phyloP scores from a whole-genome alignment of 2,113 vertebrate genomes.

The Pachypanchax playfairii region DNA sequence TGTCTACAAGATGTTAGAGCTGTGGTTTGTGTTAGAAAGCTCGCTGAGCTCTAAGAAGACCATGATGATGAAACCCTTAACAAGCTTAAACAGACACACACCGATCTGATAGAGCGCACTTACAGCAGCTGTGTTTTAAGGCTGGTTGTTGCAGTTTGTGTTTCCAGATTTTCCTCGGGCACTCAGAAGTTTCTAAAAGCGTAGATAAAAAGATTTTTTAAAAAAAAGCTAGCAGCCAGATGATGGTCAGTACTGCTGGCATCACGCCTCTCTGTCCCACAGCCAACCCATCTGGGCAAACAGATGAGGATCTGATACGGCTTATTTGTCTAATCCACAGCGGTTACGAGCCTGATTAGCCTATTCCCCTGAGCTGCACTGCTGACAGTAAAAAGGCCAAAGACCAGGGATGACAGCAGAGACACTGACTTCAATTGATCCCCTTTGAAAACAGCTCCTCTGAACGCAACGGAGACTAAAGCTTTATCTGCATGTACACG shows the following conservation, averaged over 20 bases:
- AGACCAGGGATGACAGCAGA: constrained; percentile 24
- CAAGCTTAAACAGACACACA: constrained; percentile 18
- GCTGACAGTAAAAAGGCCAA: constrained; percentile 16
- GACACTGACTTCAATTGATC: constrained; percentile 14
- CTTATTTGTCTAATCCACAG: constrained; percentile 68
- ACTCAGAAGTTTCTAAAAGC: constrained; percentile 8
- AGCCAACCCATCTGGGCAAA: constrained; percentile 66
- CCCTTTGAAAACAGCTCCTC: constrained; percentile 21
- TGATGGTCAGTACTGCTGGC: constrained; percentile 43
- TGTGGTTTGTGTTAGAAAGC: constrained; percentile 29
- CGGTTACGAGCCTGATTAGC: constrained; percentile 63
- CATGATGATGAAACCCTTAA: constrained; percentile 25
- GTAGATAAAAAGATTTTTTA: neutral
- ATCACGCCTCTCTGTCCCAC: constrained; percentile 43
- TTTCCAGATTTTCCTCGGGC: constrained; percentile 2
- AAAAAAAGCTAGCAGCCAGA: constrained; percentile 32
- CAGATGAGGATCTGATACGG: constrained; percentile 73
- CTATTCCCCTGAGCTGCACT: constrained; percentile 34
- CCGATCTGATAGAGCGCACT: constrained; percentile 27
- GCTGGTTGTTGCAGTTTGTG: neutral
- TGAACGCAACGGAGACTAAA: neutral
- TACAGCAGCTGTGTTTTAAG: neutral
- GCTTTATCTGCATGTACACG: neutral
- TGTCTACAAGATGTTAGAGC: constrained; percentile 25
- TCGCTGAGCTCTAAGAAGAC: constrained; percentile 27